phyloP scores from a whole-genome alignment of 1,140 invertebrate species.

The Steinernema feltiae region DNA sequence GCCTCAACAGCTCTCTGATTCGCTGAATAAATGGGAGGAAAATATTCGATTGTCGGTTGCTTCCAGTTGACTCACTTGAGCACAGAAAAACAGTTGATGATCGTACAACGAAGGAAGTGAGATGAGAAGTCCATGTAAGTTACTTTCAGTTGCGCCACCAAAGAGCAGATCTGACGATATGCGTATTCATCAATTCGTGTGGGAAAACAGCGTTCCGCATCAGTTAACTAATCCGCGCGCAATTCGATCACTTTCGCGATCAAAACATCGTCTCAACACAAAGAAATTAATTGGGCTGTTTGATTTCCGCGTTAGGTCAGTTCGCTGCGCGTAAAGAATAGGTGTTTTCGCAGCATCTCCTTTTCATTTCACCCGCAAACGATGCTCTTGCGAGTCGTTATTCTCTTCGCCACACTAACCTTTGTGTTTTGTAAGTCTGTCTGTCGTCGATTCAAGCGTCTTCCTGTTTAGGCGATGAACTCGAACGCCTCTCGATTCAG shows the following conservation, averaged over 20 bases:
- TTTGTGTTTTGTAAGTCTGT: background rate
- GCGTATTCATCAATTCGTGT: background rate
- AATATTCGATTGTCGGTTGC: too few relatives aligned
- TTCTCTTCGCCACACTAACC: background rate
- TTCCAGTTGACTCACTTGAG: too few relatives aligned
- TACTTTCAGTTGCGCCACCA: too few relatives aligned
- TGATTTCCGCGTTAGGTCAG: background rate
- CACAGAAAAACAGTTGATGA: too few relatives aligned
- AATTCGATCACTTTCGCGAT: background rate
- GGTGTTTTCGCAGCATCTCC: background rate
- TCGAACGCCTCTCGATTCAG: background rate
- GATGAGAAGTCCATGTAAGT: too few relatives aligned
- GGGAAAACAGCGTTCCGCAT: background rate
- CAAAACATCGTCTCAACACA: background rate
- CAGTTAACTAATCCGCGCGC: background rate
- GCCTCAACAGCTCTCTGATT: too few relatives aligned
- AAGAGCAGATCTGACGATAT: background rate
- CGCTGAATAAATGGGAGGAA: too few relatives aligned
- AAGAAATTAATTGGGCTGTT: conserved; percentile 4
- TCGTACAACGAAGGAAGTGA: too few relatives aligned
- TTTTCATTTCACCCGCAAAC: background rate
- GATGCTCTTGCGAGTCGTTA: background rate
- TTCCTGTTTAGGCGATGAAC: too few relatives aligned
- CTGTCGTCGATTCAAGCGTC: background rate
- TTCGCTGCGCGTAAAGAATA: background rate